Conservation (phyloP, 1,140 invertebrate genomes). For the Cecropterus lyciades region DNA sequence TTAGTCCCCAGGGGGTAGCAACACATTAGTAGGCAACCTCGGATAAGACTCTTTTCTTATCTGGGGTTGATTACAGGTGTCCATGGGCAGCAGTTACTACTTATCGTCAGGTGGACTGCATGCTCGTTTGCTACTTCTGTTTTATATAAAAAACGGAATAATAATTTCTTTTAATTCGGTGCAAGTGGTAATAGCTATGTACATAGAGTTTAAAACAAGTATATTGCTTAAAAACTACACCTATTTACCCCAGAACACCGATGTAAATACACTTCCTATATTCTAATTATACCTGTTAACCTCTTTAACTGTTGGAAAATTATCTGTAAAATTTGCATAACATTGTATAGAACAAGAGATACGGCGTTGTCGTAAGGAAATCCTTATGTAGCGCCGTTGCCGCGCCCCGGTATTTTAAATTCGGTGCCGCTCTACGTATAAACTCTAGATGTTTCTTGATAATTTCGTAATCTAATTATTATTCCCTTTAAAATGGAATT, state of each 20-base stretch:
- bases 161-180: too few species aligned
- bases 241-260: not conserved
- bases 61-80: too few species aligned
- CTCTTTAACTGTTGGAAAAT: constrained; percentile 19
- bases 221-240: not conserved
- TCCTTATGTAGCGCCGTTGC: constrained; percentile 23
- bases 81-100: too few species aligned
- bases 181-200: too few species aligned
- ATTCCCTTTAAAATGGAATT: not conserved
- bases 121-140: too few species aligned
- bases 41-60: too few species aligned
- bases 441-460: not conserved
- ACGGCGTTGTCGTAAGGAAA: constrained; percentile 25
- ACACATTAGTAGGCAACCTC: too few species aligned
- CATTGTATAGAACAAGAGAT: constrained; percentile 23
- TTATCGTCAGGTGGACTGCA: too few species aligned
- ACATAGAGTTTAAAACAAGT: too few species aligned
- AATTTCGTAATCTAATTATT: too few species aligned
- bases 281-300: constrained; percentile 15
- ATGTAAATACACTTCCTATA: not conserved
- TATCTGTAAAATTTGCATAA: constrained; percentile 24
- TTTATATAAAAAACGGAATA: too few species aligned
- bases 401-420: constrained; percentile 5
- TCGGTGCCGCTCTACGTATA: not conserved
- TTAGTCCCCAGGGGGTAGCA: too few species aligned